phyloP scores from a whole-genome alignment of 2,888 invertebrate species.

The Frankliniella fusca region DNA sequence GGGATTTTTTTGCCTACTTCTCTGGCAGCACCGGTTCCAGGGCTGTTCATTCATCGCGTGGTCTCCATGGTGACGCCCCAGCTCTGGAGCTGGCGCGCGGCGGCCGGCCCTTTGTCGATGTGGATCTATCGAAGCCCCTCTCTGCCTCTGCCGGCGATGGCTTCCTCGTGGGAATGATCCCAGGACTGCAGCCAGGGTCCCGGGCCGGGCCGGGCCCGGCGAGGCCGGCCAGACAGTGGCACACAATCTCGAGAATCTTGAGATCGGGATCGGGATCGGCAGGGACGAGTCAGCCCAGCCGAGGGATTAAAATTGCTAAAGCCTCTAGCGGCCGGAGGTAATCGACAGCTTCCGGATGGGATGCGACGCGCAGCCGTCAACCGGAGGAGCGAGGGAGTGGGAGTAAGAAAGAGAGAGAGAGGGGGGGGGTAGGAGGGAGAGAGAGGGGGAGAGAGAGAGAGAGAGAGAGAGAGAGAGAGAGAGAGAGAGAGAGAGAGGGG shows the following conservation, averaged over 20 bases:
- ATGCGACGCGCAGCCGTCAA: not conserved
- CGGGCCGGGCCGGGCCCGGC: not conserved
- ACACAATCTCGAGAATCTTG: not conserved
- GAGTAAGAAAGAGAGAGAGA: not conserved
- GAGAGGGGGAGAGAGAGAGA: not conserved
- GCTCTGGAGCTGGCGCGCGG: too few relatives aligned
- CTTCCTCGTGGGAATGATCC: not conserved
- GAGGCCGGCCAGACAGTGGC: not conserved
- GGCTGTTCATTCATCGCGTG: not conserved
- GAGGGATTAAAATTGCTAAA: not conserved
- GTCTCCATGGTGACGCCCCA: not conserved
- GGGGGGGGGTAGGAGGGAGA: not conserved
- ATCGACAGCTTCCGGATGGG: conserved; percentile 16
- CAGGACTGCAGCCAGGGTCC: not conserved
- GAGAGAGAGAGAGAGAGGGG: not conserved
- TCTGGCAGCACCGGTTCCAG: too few relatives aligned
- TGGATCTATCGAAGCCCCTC: not conserved
- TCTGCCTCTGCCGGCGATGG: not conserved
- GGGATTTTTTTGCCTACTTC: too few relatives aligned
- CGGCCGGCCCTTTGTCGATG: not conserved
- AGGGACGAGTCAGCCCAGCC: not conserved
- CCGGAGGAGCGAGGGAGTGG: not conserved
- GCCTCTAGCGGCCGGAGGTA: not conserved
- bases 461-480: conserved; percentile 1
- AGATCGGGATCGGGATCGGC: not conserved